Evolutionary conservation across 2,113 vertebrate species (phyloP).

Genomic region (Sphaerodactylus townsendi): DNA sequence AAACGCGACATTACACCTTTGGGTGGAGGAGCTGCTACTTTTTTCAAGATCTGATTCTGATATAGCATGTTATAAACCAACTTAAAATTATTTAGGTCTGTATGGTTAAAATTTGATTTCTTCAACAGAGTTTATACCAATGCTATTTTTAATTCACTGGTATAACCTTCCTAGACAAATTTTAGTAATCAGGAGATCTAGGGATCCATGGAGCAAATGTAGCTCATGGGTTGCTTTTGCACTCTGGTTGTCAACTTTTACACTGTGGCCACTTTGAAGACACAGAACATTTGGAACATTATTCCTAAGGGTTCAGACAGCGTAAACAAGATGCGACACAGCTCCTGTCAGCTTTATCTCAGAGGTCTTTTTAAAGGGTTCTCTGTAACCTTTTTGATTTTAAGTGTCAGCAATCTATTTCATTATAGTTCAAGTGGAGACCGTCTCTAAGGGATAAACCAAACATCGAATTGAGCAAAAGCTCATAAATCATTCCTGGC

Average conservation of each 20-base stretch:
- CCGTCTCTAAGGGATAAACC: not conserved
- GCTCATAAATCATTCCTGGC: not conserved
- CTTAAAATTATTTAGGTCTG: no score
- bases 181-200: no score
- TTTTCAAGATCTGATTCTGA: no score
- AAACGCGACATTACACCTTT: no score
- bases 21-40: no score
- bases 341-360: not conserved
- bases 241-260: not conserved
- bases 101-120: no score
- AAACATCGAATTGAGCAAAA: not conserved
- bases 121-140: no score
- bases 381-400: not conserved
- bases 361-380: not conserved
- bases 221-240: not conserved
- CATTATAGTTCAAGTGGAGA: not conserved
- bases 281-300: not conserved
- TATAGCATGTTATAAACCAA: no score
- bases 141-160: no score
- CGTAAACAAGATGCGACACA: not conserved
- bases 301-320: not conserved
- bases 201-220: no score
- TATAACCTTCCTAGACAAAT: no score
- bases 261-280: not conserved
- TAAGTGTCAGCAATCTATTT: not conserved